A percentile compares a stretch with the other conserved stretches of the same genome.
Conservation (phyloP, 2,797 vertebrate genomes). For the Gadopsis marmoratus region DNA sequence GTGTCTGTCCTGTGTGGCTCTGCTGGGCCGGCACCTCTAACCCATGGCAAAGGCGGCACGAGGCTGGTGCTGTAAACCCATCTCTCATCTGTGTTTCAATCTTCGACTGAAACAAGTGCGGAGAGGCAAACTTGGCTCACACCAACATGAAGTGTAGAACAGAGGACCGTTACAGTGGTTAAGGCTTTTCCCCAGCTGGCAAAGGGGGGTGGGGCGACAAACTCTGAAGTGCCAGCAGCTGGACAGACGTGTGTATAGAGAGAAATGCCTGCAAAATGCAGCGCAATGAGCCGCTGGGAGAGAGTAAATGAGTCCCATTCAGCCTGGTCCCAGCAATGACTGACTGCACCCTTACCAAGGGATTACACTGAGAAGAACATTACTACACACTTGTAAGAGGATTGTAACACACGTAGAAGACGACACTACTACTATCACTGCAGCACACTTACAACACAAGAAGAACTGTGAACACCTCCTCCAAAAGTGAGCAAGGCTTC, state of each 20-base stretch:
- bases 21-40: slow-evolving; percentile 34
- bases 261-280: slow-evolving; percentile 43
- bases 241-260: slow-evolving; percentile 53
- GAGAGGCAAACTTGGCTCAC: slow-evolving; percentile 85
- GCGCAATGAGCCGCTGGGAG: slow-evolving; percentile 44
- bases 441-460: slow-evolving; percentile 63
- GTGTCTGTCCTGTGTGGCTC: slow-evolving; percentile 46
- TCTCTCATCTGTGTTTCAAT: slow-evolving; percentile 70
- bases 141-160: slow-evolving; percentile 73
- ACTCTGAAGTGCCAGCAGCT: slow-evolving; percentile 54
- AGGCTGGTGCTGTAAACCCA: slow-evolving; percentile 36
- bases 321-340: slow-evolving; percentile 81
- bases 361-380: slow-evolving; percentile 76
- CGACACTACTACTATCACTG: slow-evolving; percentile 60
- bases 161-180: slow-evolving; percentile 49
- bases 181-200: slow-evolving; percentile 46
- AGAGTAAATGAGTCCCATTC: slow-evolving; percentile 61
- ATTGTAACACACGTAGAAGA: slow-evolving; percentile 72
- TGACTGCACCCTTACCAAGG: slow-evolving; percentile 65
- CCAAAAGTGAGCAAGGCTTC: slow-evolving; percentile 44
- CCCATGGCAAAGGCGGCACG: slow-evolving; percentile 6
- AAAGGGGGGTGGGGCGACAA: slow-evolving; percentile 25
- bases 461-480: slow-evolving; percentile 57
- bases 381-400: slow-evolving; percentile 75
- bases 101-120: slow-evolving; percentile 67